phyloP scores from a whole-genome alignment of 2,113 vertebrate species.

The Entomyzon cyanotis region DNA sequence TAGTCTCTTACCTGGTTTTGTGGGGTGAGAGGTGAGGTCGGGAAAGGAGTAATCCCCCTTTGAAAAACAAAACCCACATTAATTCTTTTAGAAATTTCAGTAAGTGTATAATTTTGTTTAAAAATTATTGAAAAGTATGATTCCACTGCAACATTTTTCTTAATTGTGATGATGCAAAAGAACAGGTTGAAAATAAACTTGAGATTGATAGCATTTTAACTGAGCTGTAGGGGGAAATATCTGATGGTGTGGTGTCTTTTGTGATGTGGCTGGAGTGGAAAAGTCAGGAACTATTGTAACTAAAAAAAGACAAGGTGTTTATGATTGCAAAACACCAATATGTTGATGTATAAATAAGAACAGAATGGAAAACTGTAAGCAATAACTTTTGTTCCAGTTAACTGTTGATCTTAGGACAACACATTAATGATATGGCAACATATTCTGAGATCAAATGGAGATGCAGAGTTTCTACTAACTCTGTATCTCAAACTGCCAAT shows the following conservation, averaged over 20 bases:
- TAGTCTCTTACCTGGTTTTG: background rate
- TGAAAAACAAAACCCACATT: background rate
- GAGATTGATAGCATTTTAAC: background rate
- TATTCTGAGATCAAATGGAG: background rate
- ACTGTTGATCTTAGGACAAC: background rate
- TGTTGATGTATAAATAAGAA: background rate
- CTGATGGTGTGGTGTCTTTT: background rate
- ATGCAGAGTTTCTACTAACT: background rate
- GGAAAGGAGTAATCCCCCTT: too few relatives aligned
- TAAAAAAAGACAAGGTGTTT: background rate
- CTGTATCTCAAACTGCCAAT: background rate
- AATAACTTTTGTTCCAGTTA: background rate
- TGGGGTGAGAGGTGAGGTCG: background rate
- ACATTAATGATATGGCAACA: accelerated
- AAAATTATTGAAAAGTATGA: background rate
- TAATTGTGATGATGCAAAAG: background rate
- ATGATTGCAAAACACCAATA: background rate
- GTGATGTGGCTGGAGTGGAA: background rate
- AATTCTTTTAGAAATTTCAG: background rate
- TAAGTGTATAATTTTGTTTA: background rate
- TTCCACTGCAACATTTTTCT: background rate
- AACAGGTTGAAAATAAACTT: background rate
- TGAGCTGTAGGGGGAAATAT: background rate
- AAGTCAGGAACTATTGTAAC: accelerated
- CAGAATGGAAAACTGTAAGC: background rate